Conservation (phyloP, 2,113 vertebrate species). For the Beaufortia kweichowensis region DNA sequence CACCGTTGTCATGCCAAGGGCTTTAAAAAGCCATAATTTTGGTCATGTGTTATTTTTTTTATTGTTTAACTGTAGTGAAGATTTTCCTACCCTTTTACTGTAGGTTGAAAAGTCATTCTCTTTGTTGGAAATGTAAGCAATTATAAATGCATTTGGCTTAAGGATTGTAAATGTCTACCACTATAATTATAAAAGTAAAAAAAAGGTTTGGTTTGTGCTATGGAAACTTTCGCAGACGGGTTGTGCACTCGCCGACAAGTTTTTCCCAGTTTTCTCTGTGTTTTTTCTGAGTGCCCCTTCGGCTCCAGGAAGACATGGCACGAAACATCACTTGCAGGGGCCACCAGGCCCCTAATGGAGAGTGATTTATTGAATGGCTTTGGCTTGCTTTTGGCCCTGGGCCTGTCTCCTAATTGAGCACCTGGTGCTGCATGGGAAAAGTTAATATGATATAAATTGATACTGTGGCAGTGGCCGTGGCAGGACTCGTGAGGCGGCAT, state of each 20-base stretch:
- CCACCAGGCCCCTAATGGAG: constrained; percentile 58
- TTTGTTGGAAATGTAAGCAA: not conserved
- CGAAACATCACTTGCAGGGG: constrained; percentile 12
- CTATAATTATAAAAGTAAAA: not conserved
- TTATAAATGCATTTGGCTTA: not conserved
- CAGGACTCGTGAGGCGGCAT: constrained; percentile 33
- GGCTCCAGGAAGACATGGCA: constrained; percentile 28
- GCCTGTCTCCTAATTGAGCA: constrained; percentile 62
- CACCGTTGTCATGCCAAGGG: not conserved
- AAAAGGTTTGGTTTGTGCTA: not conserved
- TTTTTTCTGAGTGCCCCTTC: constrained; percentile 10
- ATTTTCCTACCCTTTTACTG: not conserved
- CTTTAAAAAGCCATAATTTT: constrained; percentile 3
- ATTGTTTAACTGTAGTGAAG: not conserved
- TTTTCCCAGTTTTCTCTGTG: not conserved
- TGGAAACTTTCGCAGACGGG: not conserved
- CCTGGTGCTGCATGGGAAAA: constrained; percentile 62
- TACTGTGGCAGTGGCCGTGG: constrained; percentile 52
- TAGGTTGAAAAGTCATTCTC: not conserved
- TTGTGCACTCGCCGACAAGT: not conserved
- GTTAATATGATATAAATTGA: constrained; percentile 68
- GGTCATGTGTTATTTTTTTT: not conserved
- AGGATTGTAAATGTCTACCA: not conserved
- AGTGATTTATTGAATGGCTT: constrained; percentile 64
- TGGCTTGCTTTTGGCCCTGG: constrained; percentile 54